phyloP scores from a whole-genome alignment of 2,113 vertebrate species.

The Amphiprion ocellaris region DNA sequence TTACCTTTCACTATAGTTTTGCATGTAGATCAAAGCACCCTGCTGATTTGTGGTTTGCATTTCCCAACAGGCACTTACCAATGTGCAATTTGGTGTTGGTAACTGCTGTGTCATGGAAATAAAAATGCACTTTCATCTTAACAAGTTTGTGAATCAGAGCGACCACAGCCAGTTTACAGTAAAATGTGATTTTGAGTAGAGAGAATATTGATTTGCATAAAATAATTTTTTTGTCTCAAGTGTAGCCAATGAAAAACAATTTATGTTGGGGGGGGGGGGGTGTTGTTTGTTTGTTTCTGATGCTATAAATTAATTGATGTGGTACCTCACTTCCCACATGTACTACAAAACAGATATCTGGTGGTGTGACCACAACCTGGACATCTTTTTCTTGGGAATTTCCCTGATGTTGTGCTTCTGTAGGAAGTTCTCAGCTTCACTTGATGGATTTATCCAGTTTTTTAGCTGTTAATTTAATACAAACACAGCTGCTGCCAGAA shows the following conservation, averaged over 20 bases:
- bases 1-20: conserved; percentile 10
- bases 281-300: background rate
- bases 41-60: conserved; percentile 43
- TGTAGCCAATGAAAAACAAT: conserved; percentile 25
- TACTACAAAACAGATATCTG: conserved; percentile 1
- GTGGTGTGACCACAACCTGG: background rate
- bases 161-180: conserved; percentile 61
- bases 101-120: conserved; percentile 60
- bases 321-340: conserved; percentile 19
- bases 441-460: conserved; percentile 2
- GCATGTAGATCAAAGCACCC: conserved; percentile 30
- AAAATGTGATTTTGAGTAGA: conserved; percentile 24
- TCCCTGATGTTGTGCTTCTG: conserved; percentile 39
- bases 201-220: conserved; percentile 24
- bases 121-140: conserved; percentile 60
- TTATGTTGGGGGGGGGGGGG: too few species aligned
- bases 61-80: conserved; percentile 47
- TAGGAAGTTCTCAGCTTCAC: background rate
- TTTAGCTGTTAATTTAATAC: background rate
- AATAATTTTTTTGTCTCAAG: conserved; percentile 15
- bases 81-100: conserved; percentile 51
- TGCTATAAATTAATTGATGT: conserved; percentile 28
- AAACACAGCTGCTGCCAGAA: conserved; percentile 17
- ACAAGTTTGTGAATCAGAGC: conserved; percentile 64
- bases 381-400: conserved; percentile 47